phyloP scores from a whole-genome alignment of 2,888 invertebrate genomes.

The Agrochola macilenta region DNA sequence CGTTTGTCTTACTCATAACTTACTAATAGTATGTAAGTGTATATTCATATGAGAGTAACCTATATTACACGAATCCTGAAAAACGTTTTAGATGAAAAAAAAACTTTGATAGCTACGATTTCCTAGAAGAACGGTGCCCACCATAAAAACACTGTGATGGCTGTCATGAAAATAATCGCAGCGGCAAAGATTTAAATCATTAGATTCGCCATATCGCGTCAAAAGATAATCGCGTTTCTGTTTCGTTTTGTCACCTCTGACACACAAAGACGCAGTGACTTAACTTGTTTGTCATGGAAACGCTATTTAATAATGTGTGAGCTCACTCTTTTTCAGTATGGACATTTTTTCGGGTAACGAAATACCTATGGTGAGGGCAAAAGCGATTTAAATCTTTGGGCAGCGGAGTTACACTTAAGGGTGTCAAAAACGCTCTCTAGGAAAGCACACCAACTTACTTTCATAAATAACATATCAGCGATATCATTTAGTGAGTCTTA shows the following conservation, averaged over 20 bases:
- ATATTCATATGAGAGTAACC: slow-evolving; percentile 12
- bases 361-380: too few relatives aligned
- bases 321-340: neutral
- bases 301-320: neutral
- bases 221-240: neutral
- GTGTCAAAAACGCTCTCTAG: too few relatives aligned
- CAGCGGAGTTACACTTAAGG: too few relatives aligned
- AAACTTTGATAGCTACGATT: neutral
- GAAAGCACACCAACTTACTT: too few relatives aligned
- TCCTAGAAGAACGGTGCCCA: too few relatives aligned
- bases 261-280: neutral
- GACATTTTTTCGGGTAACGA: too few relatives aligned
- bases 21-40: slow-evolving; percentile 17
- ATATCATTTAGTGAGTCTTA: too few relatives aligned
- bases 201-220: neutral
- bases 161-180: neutral
- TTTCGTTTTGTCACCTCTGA: neutral
- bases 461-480: too few relatives aligned
- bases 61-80: slow-evolving; percentile 10
- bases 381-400: too few relatives aligned
- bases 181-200: neutral
- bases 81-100: too few relatives aligned
- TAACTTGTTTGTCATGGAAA: neutral
- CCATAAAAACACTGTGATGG: neutral
- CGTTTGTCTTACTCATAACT: slow-evolving; percentile 52